Percentiles rank a stretch among this genome's conserved stretches.
These are phyloP conservation scores for Ia io DNA, from an alignment of 2,113 vertebrate species.

Conservation along the genomic window DNA sequence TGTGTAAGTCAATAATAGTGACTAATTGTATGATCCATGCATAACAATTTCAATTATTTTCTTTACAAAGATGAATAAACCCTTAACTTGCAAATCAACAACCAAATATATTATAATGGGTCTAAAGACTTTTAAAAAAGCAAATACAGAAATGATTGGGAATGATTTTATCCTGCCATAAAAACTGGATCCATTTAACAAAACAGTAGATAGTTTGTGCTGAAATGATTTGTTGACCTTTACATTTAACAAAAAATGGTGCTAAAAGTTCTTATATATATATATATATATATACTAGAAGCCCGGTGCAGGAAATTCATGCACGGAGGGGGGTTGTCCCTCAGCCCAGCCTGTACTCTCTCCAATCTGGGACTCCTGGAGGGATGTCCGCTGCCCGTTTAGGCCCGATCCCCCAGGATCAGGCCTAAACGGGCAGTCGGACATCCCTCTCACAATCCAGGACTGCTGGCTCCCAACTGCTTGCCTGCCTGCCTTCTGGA, in stretches of 20 bases:
- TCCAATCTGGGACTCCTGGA: too few relatives aligned
- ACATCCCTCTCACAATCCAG: too few relatives aligned
- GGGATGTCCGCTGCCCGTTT: too few relatives aligned
- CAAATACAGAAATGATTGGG: not conserved
- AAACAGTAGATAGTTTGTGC: not conserved
- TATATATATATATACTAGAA: not conserved
- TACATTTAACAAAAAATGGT: conserved; percentile 8
- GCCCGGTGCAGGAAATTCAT: too few relatives aligned
- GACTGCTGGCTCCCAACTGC: too few relatives aligned
- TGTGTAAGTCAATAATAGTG: not conserved
- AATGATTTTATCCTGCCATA: not conserved
- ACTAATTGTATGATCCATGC: not conserved
- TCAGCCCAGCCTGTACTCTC: too few relatives aligned
- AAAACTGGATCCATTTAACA: not conserved
- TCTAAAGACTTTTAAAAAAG: not conserved
- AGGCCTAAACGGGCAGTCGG: too few relatives aligned
- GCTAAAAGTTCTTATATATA: not conserved
- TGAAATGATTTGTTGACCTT: not conserved
- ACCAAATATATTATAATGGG: not conserved
- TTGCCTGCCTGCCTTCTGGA: too few relatives aligned
- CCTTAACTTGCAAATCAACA: not conserved
- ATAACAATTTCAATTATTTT: not conserved
- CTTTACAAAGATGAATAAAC: not conserved
- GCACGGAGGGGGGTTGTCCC: too few relatives aligned
- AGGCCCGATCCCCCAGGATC: too few relatives aligned